phyloP scores from a whole-genome alignment of 1,140 invertebrate genomes.

The Pseudomyrmex sp. region DNA sequence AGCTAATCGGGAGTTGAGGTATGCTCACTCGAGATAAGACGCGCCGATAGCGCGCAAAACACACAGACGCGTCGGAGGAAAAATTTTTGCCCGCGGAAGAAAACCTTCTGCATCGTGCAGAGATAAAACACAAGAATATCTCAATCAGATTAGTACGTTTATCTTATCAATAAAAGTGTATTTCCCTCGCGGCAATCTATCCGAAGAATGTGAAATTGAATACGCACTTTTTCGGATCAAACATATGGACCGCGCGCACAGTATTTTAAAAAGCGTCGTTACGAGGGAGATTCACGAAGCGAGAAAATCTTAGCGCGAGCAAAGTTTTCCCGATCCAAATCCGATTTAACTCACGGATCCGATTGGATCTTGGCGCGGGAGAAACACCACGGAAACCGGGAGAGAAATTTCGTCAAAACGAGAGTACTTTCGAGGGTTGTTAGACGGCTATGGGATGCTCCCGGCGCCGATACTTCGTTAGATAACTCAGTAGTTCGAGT shows the following conservation, averaged over 20 bases:
- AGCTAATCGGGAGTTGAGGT: slow-evolving; percentile 17
- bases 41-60: slow-evolving; percentile 31
- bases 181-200: not conserved
- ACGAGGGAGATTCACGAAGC: not conserved
- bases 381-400: not conserved
- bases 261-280: slow-evolving; percentile 25
- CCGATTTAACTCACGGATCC: slow-evolving; percentile 50
- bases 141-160: too few relatives aligned
- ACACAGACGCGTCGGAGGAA: not conserved
- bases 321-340: slow-evolving; percentile 48
- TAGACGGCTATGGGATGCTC: not conserved
- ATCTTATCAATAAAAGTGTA: not conserved
- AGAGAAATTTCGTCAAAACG: slow-evolving; percentile 32
- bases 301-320: not conserved
- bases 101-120: not conserved
- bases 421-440: slow-evolving; percentile 12
- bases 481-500: not conserved
- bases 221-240: not conserved
- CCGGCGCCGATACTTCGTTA: not conserved
- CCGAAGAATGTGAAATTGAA: not conserved
- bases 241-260: not conserved
- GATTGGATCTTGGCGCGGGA: slow-evolving; percentile 12
- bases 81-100: not conserved
- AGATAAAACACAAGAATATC: too few relatives aligned
- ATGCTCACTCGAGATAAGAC: slow-evolving; percentile 48